Evolutionary conservation across 2,797 vertebrate genomes (phyloP).

Genomic region (Halcyon chelicuti): DNA sequence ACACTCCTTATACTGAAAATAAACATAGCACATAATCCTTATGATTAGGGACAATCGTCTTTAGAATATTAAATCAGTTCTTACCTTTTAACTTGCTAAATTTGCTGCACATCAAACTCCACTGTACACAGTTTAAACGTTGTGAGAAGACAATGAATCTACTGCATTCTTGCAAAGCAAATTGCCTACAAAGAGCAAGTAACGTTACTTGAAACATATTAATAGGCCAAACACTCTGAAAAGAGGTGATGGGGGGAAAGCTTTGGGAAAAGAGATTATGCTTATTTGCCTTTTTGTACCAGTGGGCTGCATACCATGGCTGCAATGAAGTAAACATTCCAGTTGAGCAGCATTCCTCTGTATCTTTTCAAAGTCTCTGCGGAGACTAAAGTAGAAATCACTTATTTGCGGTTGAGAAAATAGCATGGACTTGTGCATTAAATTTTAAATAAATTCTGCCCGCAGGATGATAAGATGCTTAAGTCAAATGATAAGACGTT

Average conservation of each 20-base stretch:
- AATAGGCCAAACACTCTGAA: neutral
- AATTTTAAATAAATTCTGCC: constrained; percentile 58
- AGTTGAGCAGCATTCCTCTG: constrained; percentile 53
- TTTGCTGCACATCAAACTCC: neutral
- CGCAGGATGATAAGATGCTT: constrained; percentile 19
- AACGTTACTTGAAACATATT: neutral
- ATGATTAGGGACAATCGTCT: neutral
- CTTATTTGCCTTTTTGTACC: constrained; percentile 14
- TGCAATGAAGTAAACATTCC: constrained; percentile 49
- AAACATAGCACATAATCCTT: neutral
- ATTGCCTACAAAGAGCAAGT: neutral
- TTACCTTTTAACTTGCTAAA: neutral
- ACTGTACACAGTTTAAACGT: neutral
- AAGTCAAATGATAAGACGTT: constrained; percentile 26
- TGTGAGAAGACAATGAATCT: neutral
- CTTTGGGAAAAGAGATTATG: neutral
- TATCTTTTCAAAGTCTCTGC: constrained; percentile 22
- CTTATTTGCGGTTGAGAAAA: constrained; percentile 47
- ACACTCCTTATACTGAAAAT: neutral
- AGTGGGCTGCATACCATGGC: neutral
- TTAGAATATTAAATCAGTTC: neutral
- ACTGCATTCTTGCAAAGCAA: neutral
- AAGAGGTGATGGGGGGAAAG: neutral
- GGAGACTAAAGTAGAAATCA: constrained; percentile 44
- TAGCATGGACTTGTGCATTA: constrained; percentile 49